Conservation (phyloP, 2,113 vertebrate genomes). For the Pachyramphus minor region DNA sequence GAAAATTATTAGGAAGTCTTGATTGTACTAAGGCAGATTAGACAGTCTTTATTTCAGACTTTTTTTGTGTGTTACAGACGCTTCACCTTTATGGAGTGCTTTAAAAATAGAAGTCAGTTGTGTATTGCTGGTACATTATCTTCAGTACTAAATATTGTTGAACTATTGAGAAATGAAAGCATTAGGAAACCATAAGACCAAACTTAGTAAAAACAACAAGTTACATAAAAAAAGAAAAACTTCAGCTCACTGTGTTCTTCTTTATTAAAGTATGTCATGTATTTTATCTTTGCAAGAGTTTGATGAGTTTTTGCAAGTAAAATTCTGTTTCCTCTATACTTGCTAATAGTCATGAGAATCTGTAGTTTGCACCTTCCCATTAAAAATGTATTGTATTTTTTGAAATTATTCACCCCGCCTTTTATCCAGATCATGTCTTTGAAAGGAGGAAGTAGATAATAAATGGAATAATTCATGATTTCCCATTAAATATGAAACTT, state of each 20-base stretch:
- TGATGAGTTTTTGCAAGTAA: constrained; percentile 85
- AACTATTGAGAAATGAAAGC: constrained; percentile 54
- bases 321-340: constrained; percentile 85
- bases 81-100: background rate
- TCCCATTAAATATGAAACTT: constrained; percentile 99
- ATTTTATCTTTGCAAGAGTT: constrained; percentile 79
- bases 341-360: constrained; percentile 87
- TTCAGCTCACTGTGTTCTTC: constrained; percentile 62
- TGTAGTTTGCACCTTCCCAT: constrained; percentile 86
- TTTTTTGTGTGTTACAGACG: background rate
- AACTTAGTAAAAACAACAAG: constrained; percentile 76
- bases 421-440: constrained; percentile 95
- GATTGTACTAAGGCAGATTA: background rate
- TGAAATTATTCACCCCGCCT: constrained; percentile 91
- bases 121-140: constrained; percentile 3
- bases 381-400: constrained; percentile 89
- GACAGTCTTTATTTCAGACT: background rate
- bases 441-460: constrained; percentile 96
- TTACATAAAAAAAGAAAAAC: constrained; percentile 67
- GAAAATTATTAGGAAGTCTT: background rate
- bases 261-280: constrained; percentile 75
- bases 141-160: constrained; percentile 30
- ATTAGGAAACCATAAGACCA: constrained; percentile 31
- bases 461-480: constrained; percentile 99
- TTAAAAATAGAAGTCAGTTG: constrained; percentile 29